phyloP scores from a whole-genome alignment of 2,888 invertebrate species.

The Drosophila prostipennis region DNA sequence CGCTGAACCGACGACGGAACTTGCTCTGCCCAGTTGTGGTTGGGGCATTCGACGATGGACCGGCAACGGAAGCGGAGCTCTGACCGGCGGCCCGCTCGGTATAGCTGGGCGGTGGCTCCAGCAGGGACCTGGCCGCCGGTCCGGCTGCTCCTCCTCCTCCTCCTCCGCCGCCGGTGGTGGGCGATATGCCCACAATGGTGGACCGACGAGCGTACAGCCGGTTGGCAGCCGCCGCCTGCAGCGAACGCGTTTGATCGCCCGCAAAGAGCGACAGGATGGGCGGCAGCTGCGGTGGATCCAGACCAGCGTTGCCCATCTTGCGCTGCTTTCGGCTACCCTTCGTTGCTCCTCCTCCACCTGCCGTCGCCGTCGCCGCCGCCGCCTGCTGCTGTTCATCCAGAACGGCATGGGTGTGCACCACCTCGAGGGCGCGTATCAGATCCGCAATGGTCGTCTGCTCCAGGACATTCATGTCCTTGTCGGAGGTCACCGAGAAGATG shows the following conservation, averaged over 20 bases:
- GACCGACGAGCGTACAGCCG: conserved; percentile 81
- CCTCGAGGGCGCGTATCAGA: conserved; percentile 90
- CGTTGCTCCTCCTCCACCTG: conserved; percentile 7
- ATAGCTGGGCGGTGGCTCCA: conserved; percentile 82
- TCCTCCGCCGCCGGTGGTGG: conserved; percentile 21
- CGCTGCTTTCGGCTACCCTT: conserved; percentile 80
- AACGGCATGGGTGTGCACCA: conserved; percentile 86
- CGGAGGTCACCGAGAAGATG: conserved; percentile 82
- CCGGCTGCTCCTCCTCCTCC: conserved; percentile 5
- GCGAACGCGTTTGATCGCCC: conserved; percentile 72
- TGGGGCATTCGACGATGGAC: conserved; percentile 3
- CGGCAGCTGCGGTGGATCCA: conserved; percentile 84
- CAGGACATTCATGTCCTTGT: conserved; percentile 85
- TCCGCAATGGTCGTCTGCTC: conserved; percentile 94
- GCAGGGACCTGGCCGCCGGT: conserved; percentile 53
- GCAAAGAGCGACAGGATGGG: conserved; percentile 85
- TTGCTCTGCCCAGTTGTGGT: conserved; percentile 55
- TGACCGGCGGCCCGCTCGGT: conserved; percentile 58
- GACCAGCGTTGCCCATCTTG: conserved; percentile 86
- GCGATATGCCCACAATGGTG: conserved; percentile 81
- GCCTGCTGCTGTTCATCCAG: conserved; percentile 75
- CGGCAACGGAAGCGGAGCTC: neutral
- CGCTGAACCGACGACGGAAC: conserved; percentile 83
- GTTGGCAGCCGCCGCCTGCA: conserved; percentile 76
- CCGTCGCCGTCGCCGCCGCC: conserved; percentile 19